Conservation (phyloP, 2,888 invertebrate genomes). For the Pachycephus smyrnensis region DNA sequence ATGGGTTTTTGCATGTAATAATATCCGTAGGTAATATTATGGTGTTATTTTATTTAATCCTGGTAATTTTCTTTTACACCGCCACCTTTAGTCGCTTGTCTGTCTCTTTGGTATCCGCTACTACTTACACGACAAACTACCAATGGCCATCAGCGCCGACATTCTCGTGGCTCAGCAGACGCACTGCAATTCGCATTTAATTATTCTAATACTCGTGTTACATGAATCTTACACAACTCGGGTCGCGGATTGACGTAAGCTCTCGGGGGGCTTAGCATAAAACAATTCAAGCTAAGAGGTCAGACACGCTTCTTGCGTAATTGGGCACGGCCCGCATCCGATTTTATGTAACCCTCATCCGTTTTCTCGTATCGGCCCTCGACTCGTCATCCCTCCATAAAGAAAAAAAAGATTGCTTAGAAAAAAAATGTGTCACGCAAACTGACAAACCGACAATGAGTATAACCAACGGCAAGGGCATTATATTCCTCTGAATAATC, state of each 20-base stretch:
- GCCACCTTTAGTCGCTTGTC: neutral
- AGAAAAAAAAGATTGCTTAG: neutral
- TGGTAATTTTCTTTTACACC: neutral
- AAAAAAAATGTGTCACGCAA: neutral
- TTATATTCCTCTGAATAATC: neutral
- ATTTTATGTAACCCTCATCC: constrained; percentile 1
- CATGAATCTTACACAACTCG: neutral
- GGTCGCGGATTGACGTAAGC: constrained; percentile 5
- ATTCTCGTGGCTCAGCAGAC: neutral
- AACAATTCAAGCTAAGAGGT: constrained; percentile 5
- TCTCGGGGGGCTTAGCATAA: neutral
- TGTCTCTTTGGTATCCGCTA: neutral
- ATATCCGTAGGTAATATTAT: neutral
- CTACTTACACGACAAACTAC: neutral
- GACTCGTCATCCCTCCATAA: neutral
- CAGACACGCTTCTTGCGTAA: constrained; percentile 7
- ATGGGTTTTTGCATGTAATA: neutral
- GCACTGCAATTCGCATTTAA: constrained; percentile 1
- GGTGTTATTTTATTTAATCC: neutral
- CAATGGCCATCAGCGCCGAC: neutral
- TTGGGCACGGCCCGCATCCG: constrained; percentile 6
- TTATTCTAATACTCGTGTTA: constrained; percentile 5
- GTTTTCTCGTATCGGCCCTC: neutral
- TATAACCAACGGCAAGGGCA: neutral
- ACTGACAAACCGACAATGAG: neutral